Evolutionary conservation across 2,888 invertebrate genomes (phyloP), one percentile per base, ranked within the genome.

Genomic region (Cheilosia grossa): DNA sequence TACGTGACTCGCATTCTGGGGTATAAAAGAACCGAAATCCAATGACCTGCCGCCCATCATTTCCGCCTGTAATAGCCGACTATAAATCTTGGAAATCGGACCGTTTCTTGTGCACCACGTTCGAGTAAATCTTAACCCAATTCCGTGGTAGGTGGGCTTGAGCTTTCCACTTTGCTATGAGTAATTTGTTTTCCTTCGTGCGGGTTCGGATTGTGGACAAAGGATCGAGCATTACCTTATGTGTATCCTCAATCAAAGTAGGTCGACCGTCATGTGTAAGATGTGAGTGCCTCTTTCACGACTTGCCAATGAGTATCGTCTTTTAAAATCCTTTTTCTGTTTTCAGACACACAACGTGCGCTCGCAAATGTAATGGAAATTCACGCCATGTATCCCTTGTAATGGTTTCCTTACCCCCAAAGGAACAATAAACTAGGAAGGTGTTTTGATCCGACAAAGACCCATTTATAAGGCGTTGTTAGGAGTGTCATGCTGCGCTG

Each of bases 1-100:
- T 54, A 69, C 77, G 77, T 77, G 77, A 54, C 61, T 61, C 30
- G 67, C 67, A 77, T 77, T 27, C 61, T 77, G 17, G 15, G 69
- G 54, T 10, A 30, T 17, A 61, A 77, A 53, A n/a, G 13, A 77
- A 54, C 44, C 21, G 61, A 67, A 67, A 67, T 44, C 77, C 77
- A 53, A 87, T 88, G 88, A 89, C 88, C 88, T 88, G 89, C 89
- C 89, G 89, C 88, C 89, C 89, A 89, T 89, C 89, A 90, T 90
- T 89, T 90, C 90, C 89, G 89, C 88, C 88, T 88, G 88, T 88
- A 90, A 89, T 90, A 89, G 89, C 86, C 88, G 87, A 87, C 89
- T 87, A 90, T 90, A 90, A 90, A 90, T 90, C 90, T 89, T 90
- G 87, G 88, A 87, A 80, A 89, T 87, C 87, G 75, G 77, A 64